phyloP scores from a whole-genome alignment of 2,888 invertebrate genomes.

The Rotaria magnacalcarata region DNA sequence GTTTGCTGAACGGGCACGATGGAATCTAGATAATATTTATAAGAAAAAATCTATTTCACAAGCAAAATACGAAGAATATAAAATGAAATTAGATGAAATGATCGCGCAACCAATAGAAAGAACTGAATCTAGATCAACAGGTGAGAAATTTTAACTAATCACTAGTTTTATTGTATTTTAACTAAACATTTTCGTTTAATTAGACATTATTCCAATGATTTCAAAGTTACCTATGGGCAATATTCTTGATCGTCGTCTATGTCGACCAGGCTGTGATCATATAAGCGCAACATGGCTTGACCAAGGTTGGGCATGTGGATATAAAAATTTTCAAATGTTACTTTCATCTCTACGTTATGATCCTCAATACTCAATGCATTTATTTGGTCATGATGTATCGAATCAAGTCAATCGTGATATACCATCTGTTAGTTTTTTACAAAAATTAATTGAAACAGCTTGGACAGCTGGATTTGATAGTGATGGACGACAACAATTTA shows the following conservation, averaged over 20 bases:
- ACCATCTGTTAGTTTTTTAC: constrained; percentile 78
- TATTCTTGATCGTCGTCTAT: background rate
- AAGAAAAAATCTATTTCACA: background rate
- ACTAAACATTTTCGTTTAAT: background rate
- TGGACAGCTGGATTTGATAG: constrained; percentile 58
- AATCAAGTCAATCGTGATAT: constrained; percentile 59
- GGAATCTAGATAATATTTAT: background rate
- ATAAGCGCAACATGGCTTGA: constrained; percentile 60
- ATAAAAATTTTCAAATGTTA: constrained; percentile 83
- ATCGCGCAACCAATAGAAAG: background rate
- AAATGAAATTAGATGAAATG: constrained; percentile 7
- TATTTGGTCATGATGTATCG: constrained; percentile 55
- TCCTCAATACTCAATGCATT: constrained; percentile 68
- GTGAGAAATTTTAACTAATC: background rate
- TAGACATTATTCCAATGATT: constrained; percentile 21
- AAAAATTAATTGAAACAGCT: constrained; percentile 72
- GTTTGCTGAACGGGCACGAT: constrained; percentile 13
- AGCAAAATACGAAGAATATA: background rate
- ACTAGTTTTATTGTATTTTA: background rate
- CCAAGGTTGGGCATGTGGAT: constrained; percentile 86
- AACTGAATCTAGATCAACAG: background rate
- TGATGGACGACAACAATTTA: constrained; percentile 78
- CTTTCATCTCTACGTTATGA: constrained; percentile 73
- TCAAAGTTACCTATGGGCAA: constrained; percentile 2
- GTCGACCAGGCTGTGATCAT: constrained; percentile 30